A percentile compares a stretch with the other conserved stretches of the same genome.
Conservation (phyloP, 1,140 invertebrate genomes). For the Dendrolimus kikuchii region DNA sequence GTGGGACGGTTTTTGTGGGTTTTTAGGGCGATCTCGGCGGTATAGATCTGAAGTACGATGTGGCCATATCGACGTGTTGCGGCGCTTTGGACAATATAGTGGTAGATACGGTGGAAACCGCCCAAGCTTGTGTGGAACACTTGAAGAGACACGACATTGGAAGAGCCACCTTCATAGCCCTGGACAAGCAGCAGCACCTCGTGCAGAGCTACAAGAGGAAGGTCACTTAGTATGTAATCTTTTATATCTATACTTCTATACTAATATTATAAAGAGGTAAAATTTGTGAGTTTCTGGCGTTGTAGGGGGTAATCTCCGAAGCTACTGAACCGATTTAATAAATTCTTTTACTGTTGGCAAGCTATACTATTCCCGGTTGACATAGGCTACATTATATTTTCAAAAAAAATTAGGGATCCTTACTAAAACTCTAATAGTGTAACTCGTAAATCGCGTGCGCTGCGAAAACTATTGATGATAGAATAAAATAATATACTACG, state of each 20-base stretch:
- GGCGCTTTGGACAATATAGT: constrained; percentile 93
- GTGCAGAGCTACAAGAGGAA: constrained; percentile 50
- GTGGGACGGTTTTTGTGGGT: background rate
- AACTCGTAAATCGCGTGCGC: no score
- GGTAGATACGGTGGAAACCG: constrained; percentile 90
- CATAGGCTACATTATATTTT: no score
- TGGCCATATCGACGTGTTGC: constrained; percentile 96
- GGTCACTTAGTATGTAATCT: constrained; percentile 72
- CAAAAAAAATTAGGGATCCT: no score
- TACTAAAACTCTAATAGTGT: no score
- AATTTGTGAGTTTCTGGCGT: no score
- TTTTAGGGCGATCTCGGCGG: constrained; percentile 94
- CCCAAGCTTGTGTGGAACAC: constrained; percentile 87
- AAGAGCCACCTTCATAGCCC: constrained; percentile 81
- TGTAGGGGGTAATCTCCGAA: no score
- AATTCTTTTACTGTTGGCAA: no score
- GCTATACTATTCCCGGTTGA: no score
- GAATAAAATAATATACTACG: no score
- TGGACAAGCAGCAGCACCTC: constrained; percentile 82
- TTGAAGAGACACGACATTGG: constrained; percentile 86
- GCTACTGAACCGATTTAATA: no score
- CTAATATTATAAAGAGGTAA: no score
- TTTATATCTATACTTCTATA: background rate
- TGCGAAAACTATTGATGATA: no score
- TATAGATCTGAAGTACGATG: constrained; percentile 95